A percentile compares a stretch with the other conserved stretches of the same genome.
These are phyloP conservation scores for Trachemys scripta DNA, from an alignment of 2,113 vertebrate species.

Conservation along the genomic window DNA sequence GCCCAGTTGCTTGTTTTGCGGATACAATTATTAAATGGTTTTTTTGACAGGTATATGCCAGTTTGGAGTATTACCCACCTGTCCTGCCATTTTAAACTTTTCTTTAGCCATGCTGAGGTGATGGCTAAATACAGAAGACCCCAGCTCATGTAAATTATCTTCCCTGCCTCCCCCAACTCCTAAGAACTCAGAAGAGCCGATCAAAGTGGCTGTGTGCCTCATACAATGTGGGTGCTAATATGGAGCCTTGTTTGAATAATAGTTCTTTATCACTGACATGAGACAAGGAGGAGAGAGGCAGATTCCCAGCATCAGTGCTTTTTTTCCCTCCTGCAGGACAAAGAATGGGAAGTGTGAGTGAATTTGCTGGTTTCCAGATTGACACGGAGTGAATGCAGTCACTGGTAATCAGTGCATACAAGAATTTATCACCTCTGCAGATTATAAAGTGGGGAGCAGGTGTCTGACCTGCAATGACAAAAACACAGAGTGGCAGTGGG, in stretches of 20 bases:
- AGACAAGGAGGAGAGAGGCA: neutral
- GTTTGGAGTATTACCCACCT: neutral
- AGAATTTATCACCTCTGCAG: slow-evolving; percentile 46
- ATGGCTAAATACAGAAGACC: neutral
- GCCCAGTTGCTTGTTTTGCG: rapidly evolving
- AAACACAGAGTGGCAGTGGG: neutral
- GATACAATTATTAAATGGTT: rapidly evolving
- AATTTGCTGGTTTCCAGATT: neutral
- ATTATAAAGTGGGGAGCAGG: slow-evolving; percentile 56
- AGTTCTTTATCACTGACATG: neutral
- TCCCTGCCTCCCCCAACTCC: rapidly evolving
- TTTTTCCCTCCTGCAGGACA: slow-evolving; percentile 22
- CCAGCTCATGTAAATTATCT: neutral
- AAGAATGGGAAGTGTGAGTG: neutral
- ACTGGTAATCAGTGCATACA: neutral
- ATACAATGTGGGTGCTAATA: rapidly evolving
- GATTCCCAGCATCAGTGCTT: neutral
- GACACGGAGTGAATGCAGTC: neutral
- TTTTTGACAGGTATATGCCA: neutral
- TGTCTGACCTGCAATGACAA: slow-evolving; percentile 60
- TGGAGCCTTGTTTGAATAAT: neutral
- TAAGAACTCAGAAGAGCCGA: neutral
- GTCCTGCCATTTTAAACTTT: neutral
- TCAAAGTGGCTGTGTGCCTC: rapidly evolving
- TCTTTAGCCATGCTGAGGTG: neutral